Base-by-base conservation (phyloP, 1,140 invertebrate genomes). In the Delia radicum region DNA sequence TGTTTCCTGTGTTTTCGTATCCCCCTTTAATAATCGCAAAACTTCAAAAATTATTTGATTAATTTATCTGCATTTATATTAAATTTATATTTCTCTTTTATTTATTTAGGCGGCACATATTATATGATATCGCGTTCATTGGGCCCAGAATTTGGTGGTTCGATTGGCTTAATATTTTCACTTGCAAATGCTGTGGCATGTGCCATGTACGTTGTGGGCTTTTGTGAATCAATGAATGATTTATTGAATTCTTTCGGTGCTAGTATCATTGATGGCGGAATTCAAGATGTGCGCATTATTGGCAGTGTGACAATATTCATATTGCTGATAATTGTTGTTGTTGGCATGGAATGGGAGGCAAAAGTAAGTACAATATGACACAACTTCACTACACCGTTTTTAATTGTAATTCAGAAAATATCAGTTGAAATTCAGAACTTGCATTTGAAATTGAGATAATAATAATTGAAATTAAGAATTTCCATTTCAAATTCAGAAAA, bases 161-260 rank as follows among this genome's bases (percentile, higher is more conserved):
- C 93, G 1, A 95, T 95, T 78, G 93, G 94, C n/a, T 85, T 95
- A 21, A 95, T 95, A 82, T 95, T 95, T 86, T 93, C 94, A 0
- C 86, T 99, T 76, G 98, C 98, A 18, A 99, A 99, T 87, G 95
- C 96, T 0, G 96, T 99, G 0, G 97, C 96, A 6, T 97, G 96
- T 80, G 95, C 98, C 65, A 98, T 99, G 96, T 98, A 99, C 84
- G 94, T 98, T 0, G 96, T 99, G 7, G 98, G 98, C 6, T 99
- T 99, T 87, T 96, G 96, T 74, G 97, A 99, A 86, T 95, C 96
- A 10, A 89, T 99, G 78, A 89, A 90, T 55, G 91, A 91, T 78
- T 88, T 93, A 48, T 87, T 95, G 48, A 79, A 80, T 2, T 81
- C 86, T 15, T 88, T 89, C 75, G 87, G 82, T 0, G 73, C 88